Conservation (phyloP, 2,113 vertebrate species). For the Vireo altiloquus region DNA sequence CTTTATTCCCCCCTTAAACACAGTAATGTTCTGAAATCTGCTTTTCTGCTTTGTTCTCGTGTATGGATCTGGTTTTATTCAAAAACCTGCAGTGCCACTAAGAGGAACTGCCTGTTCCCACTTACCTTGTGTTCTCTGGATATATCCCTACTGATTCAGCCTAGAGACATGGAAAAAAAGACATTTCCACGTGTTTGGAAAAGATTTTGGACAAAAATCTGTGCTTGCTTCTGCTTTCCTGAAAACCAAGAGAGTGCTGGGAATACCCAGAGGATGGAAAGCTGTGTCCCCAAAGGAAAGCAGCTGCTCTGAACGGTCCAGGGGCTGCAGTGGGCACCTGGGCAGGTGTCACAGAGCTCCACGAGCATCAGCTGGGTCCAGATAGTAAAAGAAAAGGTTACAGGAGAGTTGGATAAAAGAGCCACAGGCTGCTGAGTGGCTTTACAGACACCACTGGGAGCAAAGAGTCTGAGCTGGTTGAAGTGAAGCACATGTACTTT, state of each 20-base stretch:
- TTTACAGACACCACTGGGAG: not conserved
- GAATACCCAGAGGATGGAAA: not conserved
- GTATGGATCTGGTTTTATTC: not conserved
- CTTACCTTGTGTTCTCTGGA: not conserved
- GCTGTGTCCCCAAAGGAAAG: not conserved
- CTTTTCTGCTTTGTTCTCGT: not conserved
- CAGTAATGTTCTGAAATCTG: not conserved
- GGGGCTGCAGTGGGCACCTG: not conserved
- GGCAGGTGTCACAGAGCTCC: not conserved
- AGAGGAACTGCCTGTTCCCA: not conserved
- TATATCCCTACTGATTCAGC: not conserved
- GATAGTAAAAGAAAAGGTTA: not conserved
- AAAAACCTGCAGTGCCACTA: not conserved
- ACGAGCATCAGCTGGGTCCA: rapidly evolving
- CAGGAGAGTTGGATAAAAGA: not conserved
- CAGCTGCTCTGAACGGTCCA: not conserved
- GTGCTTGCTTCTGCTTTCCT: not conserved
- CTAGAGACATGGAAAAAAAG: not conserved
- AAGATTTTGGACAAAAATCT: not conserved
- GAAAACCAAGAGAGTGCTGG: not conserved
- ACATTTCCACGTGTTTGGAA: not conserved
- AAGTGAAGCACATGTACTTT: not conserved
- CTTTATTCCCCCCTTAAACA: not conserved
- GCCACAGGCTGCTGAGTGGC: not conserved
- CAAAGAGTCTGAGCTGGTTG: not conserved